These are phyloP conservation scores for Cheilosia variabilis DNA, from an alignment of 2,888 invertebrate genomes.

Conservation along the genomic window DNA sequence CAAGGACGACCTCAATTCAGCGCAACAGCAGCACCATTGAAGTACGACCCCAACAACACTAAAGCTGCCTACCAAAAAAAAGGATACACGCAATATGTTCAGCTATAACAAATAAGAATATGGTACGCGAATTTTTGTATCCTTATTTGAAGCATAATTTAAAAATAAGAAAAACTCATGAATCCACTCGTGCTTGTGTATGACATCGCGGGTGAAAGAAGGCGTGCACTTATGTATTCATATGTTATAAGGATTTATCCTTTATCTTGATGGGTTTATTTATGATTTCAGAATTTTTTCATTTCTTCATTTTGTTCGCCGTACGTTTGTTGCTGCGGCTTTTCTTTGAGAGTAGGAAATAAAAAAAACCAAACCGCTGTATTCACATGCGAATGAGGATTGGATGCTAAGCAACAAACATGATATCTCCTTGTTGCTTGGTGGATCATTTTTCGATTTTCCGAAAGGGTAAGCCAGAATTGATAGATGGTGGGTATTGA, in stretches of 20 bases:
- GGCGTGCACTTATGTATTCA: slow-evolving; percentile 66
- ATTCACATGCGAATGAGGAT: slow-evolving; percentile 36
- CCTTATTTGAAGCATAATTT: slow-evolving; percentile 66
- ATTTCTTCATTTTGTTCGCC: not conserved
- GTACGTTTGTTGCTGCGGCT: no score
- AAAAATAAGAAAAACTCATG: slow-evolving; percentile 24
- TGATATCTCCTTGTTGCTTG: slow-evolving; percentile 16
- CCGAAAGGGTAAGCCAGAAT: not conserved
- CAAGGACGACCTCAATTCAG: slow-evolving; percentile 49
- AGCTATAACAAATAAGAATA: slow-evolving; percentile 63
- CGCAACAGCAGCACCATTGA: slow-evolving; percentile 45
- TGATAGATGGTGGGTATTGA: slow-evolving; percentile 35
- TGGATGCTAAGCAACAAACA: slow-evolving; percentile 35
- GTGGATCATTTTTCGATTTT: slow-evolving; percentile 1
- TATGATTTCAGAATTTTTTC: slow-evolving; percentile 64
- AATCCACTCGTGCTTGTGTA: slow-evolving; percentile 1
- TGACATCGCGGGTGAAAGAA: slow-evolving; percentile 15
- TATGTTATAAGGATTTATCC: slow-evolving; percentile 71
- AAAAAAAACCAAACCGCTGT: not conserved
- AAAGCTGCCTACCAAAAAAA: slow-evolving; percentile 19
- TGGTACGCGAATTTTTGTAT: slow-evolving; percentile 73
- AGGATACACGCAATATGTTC: slow-evolving; percentile 73
- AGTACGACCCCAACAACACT: slow-evolving; percentile 34
- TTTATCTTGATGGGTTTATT: slow-evolving; percentile 73
- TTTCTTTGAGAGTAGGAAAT: slow-evolving; percentile 29